These are phyloP conservation scores for Drosophila mauritiana DNA, from an alignment of 1,140 invertebrate species.

Conservation along the genomic window DNA sequence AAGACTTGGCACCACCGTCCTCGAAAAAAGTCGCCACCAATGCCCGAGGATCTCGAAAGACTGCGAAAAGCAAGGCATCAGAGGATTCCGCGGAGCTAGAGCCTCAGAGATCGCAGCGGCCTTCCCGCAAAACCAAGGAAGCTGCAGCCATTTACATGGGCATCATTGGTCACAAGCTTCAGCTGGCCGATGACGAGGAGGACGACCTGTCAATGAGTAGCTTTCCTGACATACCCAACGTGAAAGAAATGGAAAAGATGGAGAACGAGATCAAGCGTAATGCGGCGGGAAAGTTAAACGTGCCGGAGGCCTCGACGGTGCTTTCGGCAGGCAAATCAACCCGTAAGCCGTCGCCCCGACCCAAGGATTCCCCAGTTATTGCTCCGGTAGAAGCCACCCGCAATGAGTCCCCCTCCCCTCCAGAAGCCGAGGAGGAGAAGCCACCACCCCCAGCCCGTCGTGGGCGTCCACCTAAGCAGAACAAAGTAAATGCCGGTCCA, in stretches of 20 bases:
- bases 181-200: conserved; percentile 87
- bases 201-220: conserved; percentile 88
- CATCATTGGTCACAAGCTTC: conserved; percentile 89
- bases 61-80: conserved; percentile 45
- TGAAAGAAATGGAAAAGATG: conserved; percentile 87
- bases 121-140: conserved; percentile 90
- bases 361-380: conserved; percentile 8
- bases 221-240: conserved; percentile 89
- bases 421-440: conserved; percentile 36
- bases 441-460: conserved; percentile 50
- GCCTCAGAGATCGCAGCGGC: conserved; percentile 84
- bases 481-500: conserved; percentile 27
- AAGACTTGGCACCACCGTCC: conserved; percentile 50
- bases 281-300: conserved; percentile 68
- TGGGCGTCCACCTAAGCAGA: conserved; percentile 71
- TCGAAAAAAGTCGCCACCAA: conserved; percentile 54
- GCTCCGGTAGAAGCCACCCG: conserved; percentile 12
- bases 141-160: conserved; percentile 91
- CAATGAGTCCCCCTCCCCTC: conserved; percentile 1
- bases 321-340: conserved; percentile 16
- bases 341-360: conserved; percentile 44
- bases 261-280: conserved; percentile 88
- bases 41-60: conserved; percentile 52
- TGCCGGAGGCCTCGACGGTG: conserved; percentile 34
- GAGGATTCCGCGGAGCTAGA: conserved; percentile 15